Evolutionary conservation across 2,113 vertebrate genomes (phyloP).

Genomic region (Platanista minor): DNA sequence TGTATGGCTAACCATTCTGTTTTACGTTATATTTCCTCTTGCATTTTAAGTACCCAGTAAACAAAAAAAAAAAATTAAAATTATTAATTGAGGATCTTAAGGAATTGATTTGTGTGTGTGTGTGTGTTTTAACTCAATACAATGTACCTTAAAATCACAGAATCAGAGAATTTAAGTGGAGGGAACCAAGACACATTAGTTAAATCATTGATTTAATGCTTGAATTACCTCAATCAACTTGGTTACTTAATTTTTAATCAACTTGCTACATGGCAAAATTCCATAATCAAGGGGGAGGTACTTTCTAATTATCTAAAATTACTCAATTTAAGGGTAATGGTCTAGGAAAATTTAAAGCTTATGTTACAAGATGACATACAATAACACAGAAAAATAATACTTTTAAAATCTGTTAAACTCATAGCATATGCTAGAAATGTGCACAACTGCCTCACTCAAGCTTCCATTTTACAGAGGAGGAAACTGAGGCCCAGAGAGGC

Average conservation of each 20-base stretch:
- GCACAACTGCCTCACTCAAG: neutral
- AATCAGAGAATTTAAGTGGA: neutral
- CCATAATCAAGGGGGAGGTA: neutral
- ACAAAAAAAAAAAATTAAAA: slow-evolving; percentile 53
- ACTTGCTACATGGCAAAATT: neutral
- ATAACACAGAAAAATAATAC: neutral
- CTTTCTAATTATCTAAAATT: neutral
- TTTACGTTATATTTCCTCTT: slow-evolving; percentile 58
- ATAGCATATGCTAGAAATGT: neutral
- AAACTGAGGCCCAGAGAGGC: neutral
- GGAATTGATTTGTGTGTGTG: neutral
- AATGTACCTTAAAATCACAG: neutral
- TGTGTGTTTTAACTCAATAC: neutral
- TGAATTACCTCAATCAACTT: neutral
- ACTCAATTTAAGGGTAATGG: neutral
- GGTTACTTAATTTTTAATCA: neutral
- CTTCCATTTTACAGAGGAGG: neutral
- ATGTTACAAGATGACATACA: neutral
- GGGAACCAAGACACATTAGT: neutral
- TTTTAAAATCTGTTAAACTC: neutral
- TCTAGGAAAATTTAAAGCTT: neutral
- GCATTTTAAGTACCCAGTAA: slow-evolving; percentile 66
- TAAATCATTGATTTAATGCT: neutral
- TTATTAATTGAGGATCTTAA: slow-evolving; percentile 49
- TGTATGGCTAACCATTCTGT: slow-evolving; percentile 59